These are phyloP conservation scores for Dryobates pubescens DNA, from an alignment of 2,797 vertebrate species.

Conservation along the genomic window DNA sequence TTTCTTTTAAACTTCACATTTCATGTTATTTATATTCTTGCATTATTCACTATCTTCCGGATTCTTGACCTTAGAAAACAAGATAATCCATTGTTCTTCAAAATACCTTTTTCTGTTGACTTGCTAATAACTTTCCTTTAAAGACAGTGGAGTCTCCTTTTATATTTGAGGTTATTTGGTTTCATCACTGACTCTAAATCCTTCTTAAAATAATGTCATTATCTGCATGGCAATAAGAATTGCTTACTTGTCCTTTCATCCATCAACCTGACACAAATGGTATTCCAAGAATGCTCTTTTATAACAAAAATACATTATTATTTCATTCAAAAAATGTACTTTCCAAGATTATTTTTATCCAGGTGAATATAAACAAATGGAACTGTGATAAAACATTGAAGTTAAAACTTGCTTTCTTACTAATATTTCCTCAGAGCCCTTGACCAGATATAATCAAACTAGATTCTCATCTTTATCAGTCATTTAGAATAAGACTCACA, in stretches of 20 bases:
- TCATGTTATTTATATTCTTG: neutral
- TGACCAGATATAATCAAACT: neutral
- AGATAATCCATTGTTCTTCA: neutral
- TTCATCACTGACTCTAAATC: neutral
- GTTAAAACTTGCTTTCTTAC: neutral
- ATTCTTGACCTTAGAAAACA: neutral
- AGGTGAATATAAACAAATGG: neutral
- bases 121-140: neutral
- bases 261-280: neutral
- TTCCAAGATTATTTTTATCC: neutral
- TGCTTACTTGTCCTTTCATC: neutral
- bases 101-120: neutral
- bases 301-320: neutral
- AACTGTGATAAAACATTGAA: neutral
- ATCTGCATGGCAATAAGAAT: neutral
- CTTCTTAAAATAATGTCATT: constrained; percentile 4
- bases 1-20: neutral
- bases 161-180: neutral
- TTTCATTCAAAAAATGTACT: neutral
- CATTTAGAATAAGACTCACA: neutral
- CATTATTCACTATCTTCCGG: neutral
- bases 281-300: neutral
- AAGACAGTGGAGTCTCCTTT: neutral
- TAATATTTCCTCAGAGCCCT: neutral
- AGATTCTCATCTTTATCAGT: neutral